Conservation (phyloP, 2,113 vertebrate genomes). For the Eubucco bourcierii region DNA sequence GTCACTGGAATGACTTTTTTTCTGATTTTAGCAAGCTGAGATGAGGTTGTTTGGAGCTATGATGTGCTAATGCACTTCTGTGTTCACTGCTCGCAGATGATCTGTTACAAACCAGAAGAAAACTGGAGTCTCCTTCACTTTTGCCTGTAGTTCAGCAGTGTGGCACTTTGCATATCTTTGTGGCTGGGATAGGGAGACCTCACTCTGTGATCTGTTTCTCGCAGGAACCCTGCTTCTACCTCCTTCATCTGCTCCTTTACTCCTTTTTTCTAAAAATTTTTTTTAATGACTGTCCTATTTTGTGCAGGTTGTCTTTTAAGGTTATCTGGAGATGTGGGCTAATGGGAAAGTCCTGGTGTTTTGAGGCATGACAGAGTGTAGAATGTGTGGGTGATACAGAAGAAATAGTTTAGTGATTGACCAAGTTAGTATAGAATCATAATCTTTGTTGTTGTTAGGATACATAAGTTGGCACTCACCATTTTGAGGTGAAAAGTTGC, state of each 20-base stretch:
- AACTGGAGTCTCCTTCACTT: neutral
- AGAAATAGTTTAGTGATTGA: neutral
- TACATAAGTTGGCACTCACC: too few relatives aligned
- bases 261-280: neutral
- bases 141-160: neutral
- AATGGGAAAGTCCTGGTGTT: neutral
- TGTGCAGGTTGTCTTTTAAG: neutral
- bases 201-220: accelerated
- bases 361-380: neutral
- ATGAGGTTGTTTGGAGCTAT: neutral
- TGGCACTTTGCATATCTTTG: neutral
- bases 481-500: neutral
- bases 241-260: neutral
- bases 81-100: neutral
- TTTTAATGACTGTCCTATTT: neutral
- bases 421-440: neutral
- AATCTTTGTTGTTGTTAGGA: neutral
- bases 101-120: neutral
- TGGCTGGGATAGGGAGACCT: neutral
- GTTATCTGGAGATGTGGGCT: neutral
- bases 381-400: neutral
- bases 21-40: neutral
- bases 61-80: neutral
- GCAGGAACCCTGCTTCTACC: neutral
- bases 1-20: neutral